Evolutionary conservation across 2,888 invertebrate species (phyloP).

Genomic region (Rhodophaea formosa): DNA sequence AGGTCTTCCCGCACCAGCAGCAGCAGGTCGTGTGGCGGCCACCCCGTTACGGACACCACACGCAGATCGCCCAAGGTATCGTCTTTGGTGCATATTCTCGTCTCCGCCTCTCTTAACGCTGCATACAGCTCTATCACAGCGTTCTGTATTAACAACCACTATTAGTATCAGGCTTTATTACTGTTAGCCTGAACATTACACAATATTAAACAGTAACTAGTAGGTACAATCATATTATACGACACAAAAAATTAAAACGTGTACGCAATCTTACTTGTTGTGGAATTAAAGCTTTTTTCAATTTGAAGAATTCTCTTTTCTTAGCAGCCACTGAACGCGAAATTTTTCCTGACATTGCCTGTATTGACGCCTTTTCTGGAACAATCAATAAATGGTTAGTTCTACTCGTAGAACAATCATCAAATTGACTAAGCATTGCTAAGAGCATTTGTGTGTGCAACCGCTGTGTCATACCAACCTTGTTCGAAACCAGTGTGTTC

Average conservation of each 20-base stretch:
- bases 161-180: background rate
- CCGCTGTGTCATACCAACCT: background rate
- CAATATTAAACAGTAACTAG: background rate
- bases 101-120: conserved; percentile 58
- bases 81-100: conserved; percentile 47
- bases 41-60: conserved; percentile 59
- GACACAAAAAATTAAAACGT: no score
- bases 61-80: conserved; percentile 57
- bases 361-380: conserved; percentile 56
- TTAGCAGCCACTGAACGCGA: conserved; percentile 53
- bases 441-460: no score
- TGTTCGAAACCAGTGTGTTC: background rate
- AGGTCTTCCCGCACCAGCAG: conserved; percentile 55
- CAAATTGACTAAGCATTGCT: no score
- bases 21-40: conserved; percentile 66
- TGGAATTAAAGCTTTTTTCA: conserved; percentile 50
- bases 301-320: conserved; percentile 62
- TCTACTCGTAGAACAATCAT: no score
- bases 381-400: conserved; percentile 19
- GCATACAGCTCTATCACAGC: conserved; percentile 56
- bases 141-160: conserved; percentile 43
- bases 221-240: background rate
- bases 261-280: conserved; percentile 56
- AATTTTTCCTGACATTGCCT: conserved; percentile 50
- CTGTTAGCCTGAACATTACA: background rate